These are phyloP conservation scores for Chaetophractus vellerosus DNA, from an alignment of 2,797 vertebrate genomes.

Conservation along the genomic window DNA sequence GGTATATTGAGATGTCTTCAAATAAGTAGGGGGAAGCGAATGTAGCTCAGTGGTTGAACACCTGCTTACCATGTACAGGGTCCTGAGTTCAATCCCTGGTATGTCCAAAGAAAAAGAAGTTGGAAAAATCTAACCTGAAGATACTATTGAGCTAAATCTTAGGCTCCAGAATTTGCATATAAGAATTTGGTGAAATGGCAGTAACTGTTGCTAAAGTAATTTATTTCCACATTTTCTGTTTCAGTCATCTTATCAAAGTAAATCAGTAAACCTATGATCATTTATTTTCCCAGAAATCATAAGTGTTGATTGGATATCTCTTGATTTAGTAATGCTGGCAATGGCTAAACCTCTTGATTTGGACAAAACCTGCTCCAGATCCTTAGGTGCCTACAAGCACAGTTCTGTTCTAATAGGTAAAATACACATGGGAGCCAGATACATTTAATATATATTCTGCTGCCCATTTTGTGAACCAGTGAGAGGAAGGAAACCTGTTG, in stretches of 20 bases:
- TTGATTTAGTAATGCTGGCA: neutral
- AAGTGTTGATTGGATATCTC: neutral
- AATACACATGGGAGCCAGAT: neutral
- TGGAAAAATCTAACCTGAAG: neutral
- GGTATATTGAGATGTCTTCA: neutral
- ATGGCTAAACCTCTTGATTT: neutral
- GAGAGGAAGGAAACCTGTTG: neutral
- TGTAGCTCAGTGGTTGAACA: too few species aligned
- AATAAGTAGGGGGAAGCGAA: neutral
- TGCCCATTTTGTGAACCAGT: neutral
- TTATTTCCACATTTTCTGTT: neutral
- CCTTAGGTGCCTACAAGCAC: neutral
- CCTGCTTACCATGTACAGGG: too few species aligned
- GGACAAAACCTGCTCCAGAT: neutral
- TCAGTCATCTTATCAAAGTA: neutral
- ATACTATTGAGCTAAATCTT: neutral
- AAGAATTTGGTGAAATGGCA: neutral
- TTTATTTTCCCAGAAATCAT: neutral
- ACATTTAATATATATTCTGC: neutral
- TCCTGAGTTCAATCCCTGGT: too few species aligned
- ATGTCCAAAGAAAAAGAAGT: too few species aligned
- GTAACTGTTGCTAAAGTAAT: neutral
- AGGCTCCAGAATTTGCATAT: neutral
- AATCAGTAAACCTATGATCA: slow-evolving; percentile 4
- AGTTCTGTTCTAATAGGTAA: neutral